Evolutionary conservation across 2,888 invertebrate genomes (phyloP).

Genomic region (Orthosia gothica): DNA sequence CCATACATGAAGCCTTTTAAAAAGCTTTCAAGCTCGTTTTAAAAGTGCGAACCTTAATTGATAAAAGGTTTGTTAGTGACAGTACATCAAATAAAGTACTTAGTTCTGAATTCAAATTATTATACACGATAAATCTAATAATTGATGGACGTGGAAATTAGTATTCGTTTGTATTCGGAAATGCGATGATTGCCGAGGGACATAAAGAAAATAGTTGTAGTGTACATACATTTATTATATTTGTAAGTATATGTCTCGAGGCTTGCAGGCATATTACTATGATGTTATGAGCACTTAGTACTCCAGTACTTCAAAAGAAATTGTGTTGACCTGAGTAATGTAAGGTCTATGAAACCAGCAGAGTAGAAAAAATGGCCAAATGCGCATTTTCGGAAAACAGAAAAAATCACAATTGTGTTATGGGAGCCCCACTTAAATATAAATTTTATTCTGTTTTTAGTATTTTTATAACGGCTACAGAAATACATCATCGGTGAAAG

Average conservation of each 20-base stretch:
- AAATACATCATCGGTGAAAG: no score
- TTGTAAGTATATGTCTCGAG: background rate
- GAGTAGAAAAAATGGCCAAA: constrained; percentile 16
- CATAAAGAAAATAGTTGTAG: no score
- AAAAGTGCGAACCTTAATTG: constrained; percentile 12
- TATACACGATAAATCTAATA: no score
- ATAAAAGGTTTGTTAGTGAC: constrained; percentile 8
- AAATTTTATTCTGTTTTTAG: no score
- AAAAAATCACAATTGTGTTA: no score
- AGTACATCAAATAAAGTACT: background rate
- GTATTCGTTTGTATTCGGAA: no score
- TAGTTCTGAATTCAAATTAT: no score
- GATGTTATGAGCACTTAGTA: background rate
- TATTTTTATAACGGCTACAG: no score
- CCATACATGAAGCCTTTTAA: constrained; percentile 5
- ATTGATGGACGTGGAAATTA: no score
- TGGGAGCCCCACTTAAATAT: no score
- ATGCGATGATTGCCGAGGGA: no score
- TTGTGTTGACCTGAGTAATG: constrained; percentile 5
- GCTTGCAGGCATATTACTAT: background rate
- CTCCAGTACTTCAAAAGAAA: constrained; percentile 1
- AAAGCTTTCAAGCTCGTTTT: constrained; percentile 28
- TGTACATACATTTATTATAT: background rate
- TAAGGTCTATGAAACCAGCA: background rate
- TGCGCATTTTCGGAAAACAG: no score